phyloP scores from a whole-genome alignment of 2,113 vertebrate species.

The Lathamus discolor region DNA sequence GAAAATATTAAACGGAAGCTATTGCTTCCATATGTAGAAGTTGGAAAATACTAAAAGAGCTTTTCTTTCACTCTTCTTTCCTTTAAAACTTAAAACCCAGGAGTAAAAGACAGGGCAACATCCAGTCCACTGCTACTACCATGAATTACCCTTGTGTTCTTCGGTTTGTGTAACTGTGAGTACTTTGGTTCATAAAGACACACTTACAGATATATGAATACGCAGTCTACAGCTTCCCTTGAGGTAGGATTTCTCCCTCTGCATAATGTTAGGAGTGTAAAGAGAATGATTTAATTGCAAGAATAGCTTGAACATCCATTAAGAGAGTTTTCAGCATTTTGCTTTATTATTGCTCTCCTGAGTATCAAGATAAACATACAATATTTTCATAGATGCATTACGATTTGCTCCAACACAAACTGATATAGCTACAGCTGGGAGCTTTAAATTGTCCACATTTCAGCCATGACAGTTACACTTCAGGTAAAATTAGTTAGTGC shows the following conservation, averaged over 20 bases:
- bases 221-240: not conserved
- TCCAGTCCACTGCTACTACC: not conserved
- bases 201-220: not conserved
- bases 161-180: not conserved
- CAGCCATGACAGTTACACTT: not conserved
- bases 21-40: not conserved
- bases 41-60: not conserved
- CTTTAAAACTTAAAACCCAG: not conserved
- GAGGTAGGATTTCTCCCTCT: not conserved
- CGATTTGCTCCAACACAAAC: not conserved
- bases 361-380: not conserved
- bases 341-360: constrained; percentile 14
- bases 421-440: not conserved
- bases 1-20: not conserved
- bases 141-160: not conserved
- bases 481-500: not conserved
- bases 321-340: not conserved
- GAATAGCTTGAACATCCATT: not conserved
- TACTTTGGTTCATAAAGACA: not conserved
- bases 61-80: not conserved
- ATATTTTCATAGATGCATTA: not conserved
- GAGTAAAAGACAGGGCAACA: not conserved
- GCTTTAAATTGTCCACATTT: not conserved
- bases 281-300: not conserved
- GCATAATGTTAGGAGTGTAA: not conserved